Evolutionary conservation across 2,797 vertebrate genomes (phyloP).

Genomic region (Cebuella pygmaea): DNA sequence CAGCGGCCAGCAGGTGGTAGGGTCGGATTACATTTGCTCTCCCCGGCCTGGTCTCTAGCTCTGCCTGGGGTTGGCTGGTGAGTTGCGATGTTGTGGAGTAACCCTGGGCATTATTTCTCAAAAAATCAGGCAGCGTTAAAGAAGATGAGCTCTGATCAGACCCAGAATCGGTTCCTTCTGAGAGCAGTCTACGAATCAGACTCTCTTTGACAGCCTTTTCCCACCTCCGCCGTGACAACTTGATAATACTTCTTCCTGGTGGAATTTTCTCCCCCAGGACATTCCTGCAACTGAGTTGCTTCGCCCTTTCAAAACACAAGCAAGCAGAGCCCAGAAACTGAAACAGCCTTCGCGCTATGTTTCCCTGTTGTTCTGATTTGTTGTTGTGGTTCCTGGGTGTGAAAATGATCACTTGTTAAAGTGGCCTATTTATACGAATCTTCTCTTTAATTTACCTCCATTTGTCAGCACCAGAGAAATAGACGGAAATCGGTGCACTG

Average conservation of each 20-base stretch:
- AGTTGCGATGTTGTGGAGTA: not conserved
- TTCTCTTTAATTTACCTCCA: not conserved
- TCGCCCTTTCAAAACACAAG: constrained; percentile 16
- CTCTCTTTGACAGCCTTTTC: not conserved
- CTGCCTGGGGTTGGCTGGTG: not conserved
- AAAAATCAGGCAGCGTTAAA: not conserved
- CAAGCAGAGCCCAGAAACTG: not conserved
- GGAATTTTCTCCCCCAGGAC: constrained; percentile 56
- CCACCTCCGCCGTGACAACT: constrained; percentile 16
- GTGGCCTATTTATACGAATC: not conserved
- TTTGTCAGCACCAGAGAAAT: constrained; percentile 11
- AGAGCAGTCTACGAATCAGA: not conserved
- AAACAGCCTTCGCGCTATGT: not conserved
- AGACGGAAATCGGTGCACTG: not conserved
- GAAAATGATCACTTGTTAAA: constrained; percentile 3
- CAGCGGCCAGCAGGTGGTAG: constrained; percentile 25
- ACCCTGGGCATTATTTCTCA: not conserved
- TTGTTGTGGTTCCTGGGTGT: not conserved
- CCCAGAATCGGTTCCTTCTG: not conserved
- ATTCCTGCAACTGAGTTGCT: constrained; percentile 43
- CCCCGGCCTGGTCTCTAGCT: not conserved
- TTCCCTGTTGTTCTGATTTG: not conserved
- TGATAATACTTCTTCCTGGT: not conserved
- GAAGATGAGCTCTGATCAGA: not conserved
- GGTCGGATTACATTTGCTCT: constrained; percentile 7